Conservation (phyloP, 2,113 vertebrate genomes). For the Panthera tigris region DNA sequence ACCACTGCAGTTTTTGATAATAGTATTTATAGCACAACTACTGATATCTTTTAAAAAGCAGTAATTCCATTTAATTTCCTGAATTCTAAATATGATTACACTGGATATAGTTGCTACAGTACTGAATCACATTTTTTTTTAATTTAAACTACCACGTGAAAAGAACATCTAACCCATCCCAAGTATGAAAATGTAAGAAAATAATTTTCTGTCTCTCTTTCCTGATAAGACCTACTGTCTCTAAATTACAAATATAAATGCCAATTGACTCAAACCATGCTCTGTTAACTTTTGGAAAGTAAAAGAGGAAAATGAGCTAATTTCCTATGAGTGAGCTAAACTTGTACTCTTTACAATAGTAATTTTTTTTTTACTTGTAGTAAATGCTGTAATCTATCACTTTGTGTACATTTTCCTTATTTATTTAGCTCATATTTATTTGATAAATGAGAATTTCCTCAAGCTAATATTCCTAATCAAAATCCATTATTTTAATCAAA, state of each 20-base stretch:
- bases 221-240: neutral
- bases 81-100: constrained; percentile 31
- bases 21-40: neutral
- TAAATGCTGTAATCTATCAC: neutral
- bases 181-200: constrained; percentile 19
- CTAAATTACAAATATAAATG: constrained; percentile 39
- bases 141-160: constrained; percentile 39
- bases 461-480: neutral
- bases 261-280: neutral
- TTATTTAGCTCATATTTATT: constrained; percentile 9
- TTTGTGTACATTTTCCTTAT: neutral
- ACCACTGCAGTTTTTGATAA: neutral
- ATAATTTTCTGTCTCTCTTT: constrained; percentile 39
- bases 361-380: neutral
- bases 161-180: neutral
- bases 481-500: constrained; percentile 22
- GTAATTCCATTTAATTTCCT: constrained; percentile 40
- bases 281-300: constrained; percentile 47
- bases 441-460: constrained; percentile 5
- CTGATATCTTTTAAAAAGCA: neutral
- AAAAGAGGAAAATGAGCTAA: constrained; percentile 29
- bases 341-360: neutral
- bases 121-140: neutral
- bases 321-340: constrained; percentile 15
- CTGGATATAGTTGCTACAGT: neutral